Percentiles rank a stretch among this genome's conserved stretches.
Evolutionary conservation across 2,797 vertebrate genomes (phyloP).

Genomic region (Acropternis orthonyx): DNA sequence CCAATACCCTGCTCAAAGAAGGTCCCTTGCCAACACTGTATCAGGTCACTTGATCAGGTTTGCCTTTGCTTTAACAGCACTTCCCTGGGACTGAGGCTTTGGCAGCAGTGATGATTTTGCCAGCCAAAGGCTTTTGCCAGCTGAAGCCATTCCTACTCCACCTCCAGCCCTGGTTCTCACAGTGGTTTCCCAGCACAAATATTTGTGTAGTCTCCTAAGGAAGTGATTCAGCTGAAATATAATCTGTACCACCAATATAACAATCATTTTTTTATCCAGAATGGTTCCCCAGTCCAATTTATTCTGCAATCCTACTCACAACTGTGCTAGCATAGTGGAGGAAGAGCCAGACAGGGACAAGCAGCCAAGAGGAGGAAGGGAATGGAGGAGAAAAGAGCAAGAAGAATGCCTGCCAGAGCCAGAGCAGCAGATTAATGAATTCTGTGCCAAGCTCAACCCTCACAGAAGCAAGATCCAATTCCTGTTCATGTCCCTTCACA

Average conservation of each 20-base stretch:
- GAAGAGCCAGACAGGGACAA: conserved; percentile 9
- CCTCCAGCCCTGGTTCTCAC: background rate
- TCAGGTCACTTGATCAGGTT: background rate
- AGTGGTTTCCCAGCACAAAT: background rate
- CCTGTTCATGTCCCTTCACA: background rate
- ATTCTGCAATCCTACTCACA: background rate
- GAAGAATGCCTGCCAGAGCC: background rate
- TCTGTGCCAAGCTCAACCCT: background rate
- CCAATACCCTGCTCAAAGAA: background rate
- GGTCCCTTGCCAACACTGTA: background rate
- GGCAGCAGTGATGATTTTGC: background rate
- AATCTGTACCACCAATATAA: background rate
- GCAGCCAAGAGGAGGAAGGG: background rate
- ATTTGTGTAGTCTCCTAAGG: background rate
- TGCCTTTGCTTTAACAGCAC: background rate
- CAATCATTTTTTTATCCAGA: background rate
- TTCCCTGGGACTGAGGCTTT: background rate
- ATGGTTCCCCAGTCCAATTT: background rate
- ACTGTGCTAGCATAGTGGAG: background rate
- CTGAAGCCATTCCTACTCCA: background rate
- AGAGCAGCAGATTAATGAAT: background rate
- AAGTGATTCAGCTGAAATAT: conserved; percentile 27
- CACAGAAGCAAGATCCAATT: background rate
- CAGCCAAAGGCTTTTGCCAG: background rate
- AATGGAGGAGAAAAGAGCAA: background rate